Evolutionary conservation across 2,797 vertebrate genomes (phyloP), one percentile per base, ranked within the genome.

Genomic region (Gobionotothen gibberifrons): DNA sequence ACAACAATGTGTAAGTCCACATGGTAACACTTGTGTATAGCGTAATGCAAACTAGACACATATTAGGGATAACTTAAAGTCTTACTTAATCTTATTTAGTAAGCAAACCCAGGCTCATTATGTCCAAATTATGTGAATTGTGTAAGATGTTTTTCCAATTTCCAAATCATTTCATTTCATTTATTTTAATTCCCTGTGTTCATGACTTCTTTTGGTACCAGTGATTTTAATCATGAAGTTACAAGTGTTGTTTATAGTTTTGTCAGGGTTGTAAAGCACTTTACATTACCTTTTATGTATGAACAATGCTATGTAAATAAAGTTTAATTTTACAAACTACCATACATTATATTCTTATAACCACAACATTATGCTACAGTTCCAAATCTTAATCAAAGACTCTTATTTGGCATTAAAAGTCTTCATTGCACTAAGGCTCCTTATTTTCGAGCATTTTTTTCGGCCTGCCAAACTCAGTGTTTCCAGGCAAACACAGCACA

Each of bases 401-500:
- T 48, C 3, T 54, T 11, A 47, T 68, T 4, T 49, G 9, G 12
- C 29, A 3, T 29, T 17, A 26, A 53, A 69, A 26, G 5, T 59
- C n/a, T 65, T 29, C 5, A 3, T 9, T 22, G 42, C 4, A 43
- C 32, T 22, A 3, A 58, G 19, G 49, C 12, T 48, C 12, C 5
- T 36, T 69, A 14, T 62, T 52, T 52, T 65, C 16, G 16, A 48
- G 17, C 7, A 14, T 55, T 62, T 66, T 4, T 16, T 55, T 59
- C 55, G 51, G 43, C 14, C 16, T 54, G 49, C 15, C 16, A 10
- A 36, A 10, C 1, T 29, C 51, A 26, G 12, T 39, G 11, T 56
- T 52, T 67, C 12, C 46, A 13, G 17, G 58, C 9, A 47, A 66
- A 51, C 9, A 51, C 15, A 55, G 13, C n/a, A 75, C 13, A 64